These are phyloP conservation scores for Philonicus albiceps DNA, from an alignment of 2,888 invertebrate genomes.

Conservation along the genomic window DNA sequence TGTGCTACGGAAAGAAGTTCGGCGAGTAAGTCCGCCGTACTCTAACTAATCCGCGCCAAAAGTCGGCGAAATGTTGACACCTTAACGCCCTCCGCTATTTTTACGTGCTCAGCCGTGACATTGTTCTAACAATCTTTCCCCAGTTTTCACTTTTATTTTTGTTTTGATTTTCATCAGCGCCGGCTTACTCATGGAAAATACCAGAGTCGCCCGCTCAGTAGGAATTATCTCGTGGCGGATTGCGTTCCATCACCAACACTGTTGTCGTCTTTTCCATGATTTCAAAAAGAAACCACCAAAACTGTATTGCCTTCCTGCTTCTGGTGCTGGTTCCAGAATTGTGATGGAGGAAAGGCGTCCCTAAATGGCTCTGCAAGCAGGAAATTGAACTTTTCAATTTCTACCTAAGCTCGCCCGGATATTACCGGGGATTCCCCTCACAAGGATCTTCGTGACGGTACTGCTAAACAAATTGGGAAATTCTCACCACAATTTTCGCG, in stretches of 20 bases:
- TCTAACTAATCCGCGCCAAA: not conserved
- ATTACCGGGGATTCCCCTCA: not conserved
- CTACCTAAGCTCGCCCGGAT: not conserved
- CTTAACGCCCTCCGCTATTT: not conserved
- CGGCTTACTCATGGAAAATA: not conserved
- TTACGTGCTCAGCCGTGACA: not conserved
- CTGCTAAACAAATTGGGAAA: not conserved
- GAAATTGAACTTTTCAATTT: not conserved
- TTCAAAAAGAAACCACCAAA: not conserved
- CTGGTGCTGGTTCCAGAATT: not conserved
- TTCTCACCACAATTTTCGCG: not conserved
- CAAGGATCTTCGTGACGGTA: not conserved
- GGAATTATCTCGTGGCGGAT: not conserved
- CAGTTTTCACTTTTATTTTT: not conserved
- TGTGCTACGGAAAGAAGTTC: not conserved
- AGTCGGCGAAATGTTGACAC: not conserved
- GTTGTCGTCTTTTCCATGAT: not conserved
- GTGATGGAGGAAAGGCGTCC: not conserved
- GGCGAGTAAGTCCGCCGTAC: not conserved
- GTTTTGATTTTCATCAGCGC: not conserved
- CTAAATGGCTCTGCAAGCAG: not conserved
- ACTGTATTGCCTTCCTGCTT: not conserved
- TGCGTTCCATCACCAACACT: not conserved
- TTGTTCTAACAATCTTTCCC: not conserved
- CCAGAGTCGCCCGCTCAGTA: not conserved